phyloP scores from a whole-genome alignment of 2,797 vertebrate genomes.

The Danio aesculapii region DNA sequence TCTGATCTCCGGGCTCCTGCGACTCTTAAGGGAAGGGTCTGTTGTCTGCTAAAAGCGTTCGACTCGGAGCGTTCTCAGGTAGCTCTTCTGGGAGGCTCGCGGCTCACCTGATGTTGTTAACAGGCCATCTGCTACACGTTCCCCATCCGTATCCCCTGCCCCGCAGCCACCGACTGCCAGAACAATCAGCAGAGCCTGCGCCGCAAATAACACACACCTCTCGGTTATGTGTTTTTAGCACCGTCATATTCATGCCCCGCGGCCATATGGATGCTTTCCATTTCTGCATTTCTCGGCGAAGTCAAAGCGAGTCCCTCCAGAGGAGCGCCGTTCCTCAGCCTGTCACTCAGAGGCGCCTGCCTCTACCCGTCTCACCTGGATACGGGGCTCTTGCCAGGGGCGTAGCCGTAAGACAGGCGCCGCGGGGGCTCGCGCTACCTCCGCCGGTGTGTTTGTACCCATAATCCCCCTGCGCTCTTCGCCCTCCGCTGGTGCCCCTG shows the following conservation, averaged over 20 bases:
- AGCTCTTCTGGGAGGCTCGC: slow-evolving; percentile 29
- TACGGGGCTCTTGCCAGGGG: slow-evolving; percentile 77
- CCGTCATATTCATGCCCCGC: slow-evolving; percentile 46
- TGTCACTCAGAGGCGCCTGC: slow-evolving; percentile 59
- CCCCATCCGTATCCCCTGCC: slow-evolving; percentile 16
- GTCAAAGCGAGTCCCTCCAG: slow-evolving; percentile 46
- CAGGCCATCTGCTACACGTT: slow-evolving; percentile 28
- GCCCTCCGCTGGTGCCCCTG: slow-evolving; percentile 61
- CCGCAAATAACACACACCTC: slow-evolving; percentile 49
- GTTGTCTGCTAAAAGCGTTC: slow-evolving; percentile 12
- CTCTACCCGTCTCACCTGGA: slow-evolving; percentile 76
- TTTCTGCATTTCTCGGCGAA: slow-evolving; percentile 32
- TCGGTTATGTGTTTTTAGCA: slow-evolving; percentile 21
- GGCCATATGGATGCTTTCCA: slow-evolving; percentile 52
- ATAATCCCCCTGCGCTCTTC: slow-evolving; percentile 43
- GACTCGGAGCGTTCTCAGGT: slow-evolving; percentile 8
- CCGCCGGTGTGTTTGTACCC: slow-evolving; percentile 51
- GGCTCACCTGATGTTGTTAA: slow-evolving; percentile 43
- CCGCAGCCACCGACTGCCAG: slow-evolving; percentile 1
- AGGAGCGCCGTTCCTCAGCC: slow-evolving; percentile 19
- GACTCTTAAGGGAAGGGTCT: slow-evolving; percentile 6
- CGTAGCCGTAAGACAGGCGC: slow-evolving; percentile 79
- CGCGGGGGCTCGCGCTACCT: slow-evolving; percentile 82
- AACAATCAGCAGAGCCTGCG: slow-evolving; percentile 15
- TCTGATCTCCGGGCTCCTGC: slow-evolving; percentile 16